A percentile compares a stretch with the other conserved stretches of the same genome.
phyloP scores from a whole-genome alignment of 1,140 invertebrate genomes.

The Drosophila bocki region DNA sequence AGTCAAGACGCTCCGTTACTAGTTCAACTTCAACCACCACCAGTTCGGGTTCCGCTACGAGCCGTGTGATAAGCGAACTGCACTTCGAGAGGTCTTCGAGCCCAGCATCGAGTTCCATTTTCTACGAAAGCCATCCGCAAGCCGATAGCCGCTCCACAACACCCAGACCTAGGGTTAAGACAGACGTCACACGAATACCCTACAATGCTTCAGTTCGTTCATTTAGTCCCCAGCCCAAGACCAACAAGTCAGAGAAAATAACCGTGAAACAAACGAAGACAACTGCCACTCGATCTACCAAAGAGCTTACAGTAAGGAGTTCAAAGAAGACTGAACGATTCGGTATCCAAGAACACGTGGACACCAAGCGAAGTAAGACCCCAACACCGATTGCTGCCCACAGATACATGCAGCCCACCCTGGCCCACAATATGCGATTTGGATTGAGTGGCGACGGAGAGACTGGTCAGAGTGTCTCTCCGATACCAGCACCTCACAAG shows the following conservation, averaged over 20 bases:
- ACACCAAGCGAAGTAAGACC: constrained; percentile 42
- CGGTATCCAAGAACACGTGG: constrained; percentile 33
- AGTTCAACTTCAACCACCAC: constrained; percentile 67
- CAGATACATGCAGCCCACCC: constrained; percentile 81
- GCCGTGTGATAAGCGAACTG: constrained; percentile 71
- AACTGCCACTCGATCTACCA: constrained; percentile 42
- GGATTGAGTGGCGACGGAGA: constrained; percentile 59
- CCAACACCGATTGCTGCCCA: constrained; percentile 60
- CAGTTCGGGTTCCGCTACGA: constrained; percentile 64
- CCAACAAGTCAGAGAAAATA: constrained; percentile 39
- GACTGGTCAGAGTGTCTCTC: constrained; percentile 42
- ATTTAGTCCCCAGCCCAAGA: constrained; percentile 56
- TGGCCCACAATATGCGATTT: constrained; percentile 71
- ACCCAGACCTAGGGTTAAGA: constrained; percentile 72
- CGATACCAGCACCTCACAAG: constrained; percentile 38
- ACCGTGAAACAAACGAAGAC: constrained; percentile 33
- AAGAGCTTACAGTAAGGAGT: constrained; percentile 28
- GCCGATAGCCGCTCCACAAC: constrained; percentile 75
- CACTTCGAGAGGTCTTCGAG: constrained; percentile 72
- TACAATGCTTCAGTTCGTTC: constrained; percentile 65
- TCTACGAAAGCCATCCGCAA: constrained; percentile 74
- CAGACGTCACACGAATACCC: constrained; percentile 75
- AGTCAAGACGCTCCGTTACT: constrained; percentile 67
- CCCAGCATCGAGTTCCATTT: constrained; percentile 76
- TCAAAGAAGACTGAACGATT: constrained; percentile 32